These are phyloP conservation scores for Eupeodes corollae DNA, from an alignment of 1,140 invertebrate genomes.

Conservation along the genomic window DNA sequence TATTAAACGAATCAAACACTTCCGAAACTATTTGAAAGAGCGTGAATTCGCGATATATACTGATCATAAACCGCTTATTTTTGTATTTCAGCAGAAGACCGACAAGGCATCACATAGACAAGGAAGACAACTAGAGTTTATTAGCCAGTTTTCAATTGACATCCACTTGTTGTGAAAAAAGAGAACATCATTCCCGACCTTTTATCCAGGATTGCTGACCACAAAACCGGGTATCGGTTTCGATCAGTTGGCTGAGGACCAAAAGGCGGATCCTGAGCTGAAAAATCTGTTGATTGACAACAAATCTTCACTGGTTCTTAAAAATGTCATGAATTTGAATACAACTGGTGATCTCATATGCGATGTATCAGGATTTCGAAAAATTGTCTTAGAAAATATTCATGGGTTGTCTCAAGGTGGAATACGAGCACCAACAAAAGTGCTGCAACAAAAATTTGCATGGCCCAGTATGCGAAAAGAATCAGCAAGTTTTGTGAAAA, in stretches of 20 bases:
- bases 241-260: not conserved
- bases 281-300: not conserved
- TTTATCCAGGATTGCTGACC: constrained; percentile 23
- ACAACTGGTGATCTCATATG: too few relatives aligned
- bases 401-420: constrained; percentile 1
- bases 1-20: constrained; percentile 15
- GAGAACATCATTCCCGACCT: constrained; percentile 30
- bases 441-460: not conserved
- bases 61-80: too few relatives aligned
- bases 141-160: constrained; percentile 31
- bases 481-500: not conserved
- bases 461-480: constrained; percentile 5
- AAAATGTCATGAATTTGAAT: too few relatives aligned
- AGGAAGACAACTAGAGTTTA: constrained; percentile 29
- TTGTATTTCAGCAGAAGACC: constrained; percentile 19
- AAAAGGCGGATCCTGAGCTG: constrained; percentile 1
- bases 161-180: constrained; percentile 25
- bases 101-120: constrained; percentile 22
- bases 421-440: not conserved
- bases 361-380: constrained; percentile 7
- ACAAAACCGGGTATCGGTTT: constrained; percentile 1
- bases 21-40: constrained; percentile 26
- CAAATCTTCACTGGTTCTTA: not conserved
- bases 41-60: constrained; percentile 28
- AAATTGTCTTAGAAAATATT: not conserved